Percentiles rank a stretch among this genome's conserved stretches.
Conservation (phyloP, 2,797 vertebrate genomes). For the Sebastes oblongus region DNA sequence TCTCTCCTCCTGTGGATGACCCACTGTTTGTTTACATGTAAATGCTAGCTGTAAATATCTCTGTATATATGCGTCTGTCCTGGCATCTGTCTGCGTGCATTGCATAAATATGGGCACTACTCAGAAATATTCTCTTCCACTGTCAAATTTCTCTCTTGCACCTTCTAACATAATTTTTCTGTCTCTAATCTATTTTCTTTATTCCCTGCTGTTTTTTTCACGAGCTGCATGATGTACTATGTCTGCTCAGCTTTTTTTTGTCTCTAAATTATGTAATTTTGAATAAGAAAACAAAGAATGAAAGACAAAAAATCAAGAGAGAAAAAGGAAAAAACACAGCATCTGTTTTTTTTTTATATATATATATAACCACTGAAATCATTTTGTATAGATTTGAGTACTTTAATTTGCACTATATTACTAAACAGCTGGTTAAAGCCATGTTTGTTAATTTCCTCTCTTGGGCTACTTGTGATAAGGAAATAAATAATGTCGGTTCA, state of each 20-base stretch:
- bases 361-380: constrained; percentile 68
- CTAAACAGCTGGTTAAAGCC: constrained; percentile 65
- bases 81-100: constrained; percentile 44
- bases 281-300: constrained; percentile 46
- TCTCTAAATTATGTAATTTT: constrained; percentile 54
- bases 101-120: constrained; percentile 37
- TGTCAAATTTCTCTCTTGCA: constrained; percentile 53
- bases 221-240: constrained; percentile 71
- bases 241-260: constrained; percentile 51
- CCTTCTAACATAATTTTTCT: constrained; percentile 49
- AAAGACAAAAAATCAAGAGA: constrained; percentile 35
- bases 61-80: constrained; percentile 44
- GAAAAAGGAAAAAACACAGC: constrained; percentile 57
- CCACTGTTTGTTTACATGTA: constrained; percentile 74
- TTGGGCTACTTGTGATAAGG: constrained; percentile 74
- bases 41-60: constrained; percentile 78
- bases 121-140: constrained; percentile 57
- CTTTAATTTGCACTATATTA: constrained; percentile 86
- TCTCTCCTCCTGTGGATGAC: constrained; percentile 48
- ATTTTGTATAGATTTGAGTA: constrained; percentile 79
- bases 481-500: constrained; percentile 73
- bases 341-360: constrained; percentile 60
- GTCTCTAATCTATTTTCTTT: constrained; percentile 1
- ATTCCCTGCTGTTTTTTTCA: constrained; percentile 48
- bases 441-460: constrained; percentile 71